Percentiles rank a stretch among this genome's conserved stretches.
Evolutionary conservation across 2,888 invertebrate genomes (phyloP).

Genomic region (Diplazon laetatorius): DNA sequence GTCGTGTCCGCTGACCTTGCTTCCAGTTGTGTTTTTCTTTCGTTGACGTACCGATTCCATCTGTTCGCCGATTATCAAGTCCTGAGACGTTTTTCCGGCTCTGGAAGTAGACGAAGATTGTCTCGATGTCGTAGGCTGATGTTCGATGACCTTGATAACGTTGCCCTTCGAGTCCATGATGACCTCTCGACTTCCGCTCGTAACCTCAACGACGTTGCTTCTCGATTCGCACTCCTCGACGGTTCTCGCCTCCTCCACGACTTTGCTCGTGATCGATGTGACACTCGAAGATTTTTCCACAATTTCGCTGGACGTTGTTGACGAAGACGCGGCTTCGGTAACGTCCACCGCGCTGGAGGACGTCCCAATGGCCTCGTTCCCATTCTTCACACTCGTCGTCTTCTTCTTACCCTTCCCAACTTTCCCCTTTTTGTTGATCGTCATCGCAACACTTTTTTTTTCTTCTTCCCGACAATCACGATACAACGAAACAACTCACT

Average conservation of each 20-base stretch:
- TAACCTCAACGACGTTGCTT: constrained; percentile 74
- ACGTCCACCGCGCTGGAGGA: constrained; percentile 53
- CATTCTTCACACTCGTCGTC: constrained; percentile 50
- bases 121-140: constrained; percentile 65
- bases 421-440: constrained; percentile 68
- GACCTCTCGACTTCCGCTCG: constrained; percentile 75
- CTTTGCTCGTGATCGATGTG: constrained; percentile 68
- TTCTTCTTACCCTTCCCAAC: constrained; percentile 64
- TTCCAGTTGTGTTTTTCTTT: constrained; percentile 20
- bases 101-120: constrained; percentile 61
- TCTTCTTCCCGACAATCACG: constrained; percentile 35
- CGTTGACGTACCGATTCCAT: constrained; percentile 60
- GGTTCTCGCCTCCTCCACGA: constrained; percentile 75
- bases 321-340: constrained; percentile 62
- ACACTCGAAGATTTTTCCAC: constrained; percentile 61
- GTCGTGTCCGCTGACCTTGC: constrained; percentile 18
- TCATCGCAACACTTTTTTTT: constrained; percentile 64
- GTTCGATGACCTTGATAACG: constrained; percentile 74
- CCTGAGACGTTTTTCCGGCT: constrained; percentile 69
- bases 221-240: constrained; percentile 72
- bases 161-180: constrained; percentile 78
- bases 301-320: constrained; percentile 53
- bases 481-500: constrained; percentile 29
- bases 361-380: constrained; percentile 53
- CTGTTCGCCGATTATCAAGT: constrained; percentile 73